phyloP scores from a whole-genome alignment of 2,113 vertebrate species.

The Cinclus cinclus region DNA sequence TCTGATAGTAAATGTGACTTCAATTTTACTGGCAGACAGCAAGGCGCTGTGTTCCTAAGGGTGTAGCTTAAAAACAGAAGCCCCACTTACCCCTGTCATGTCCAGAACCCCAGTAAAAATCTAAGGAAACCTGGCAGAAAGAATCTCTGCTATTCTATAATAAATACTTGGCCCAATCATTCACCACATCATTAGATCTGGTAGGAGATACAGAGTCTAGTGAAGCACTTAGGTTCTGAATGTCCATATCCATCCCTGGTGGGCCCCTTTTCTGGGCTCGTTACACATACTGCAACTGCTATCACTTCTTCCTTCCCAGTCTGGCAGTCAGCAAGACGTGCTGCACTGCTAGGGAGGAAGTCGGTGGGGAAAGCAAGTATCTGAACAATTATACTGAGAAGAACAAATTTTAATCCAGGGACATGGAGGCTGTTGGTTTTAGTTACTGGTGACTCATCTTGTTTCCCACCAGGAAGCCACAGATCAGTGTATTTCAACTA shows the following conservation, averaged over 20 bases:
- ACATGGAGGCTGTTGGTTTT: slow-evolving; percentile 4
- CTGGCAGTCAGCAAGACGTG: neutral
- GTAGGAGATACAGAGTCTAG: neutral
- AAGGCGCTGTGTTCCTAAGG: neutral
- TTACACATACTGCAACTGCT: neutral
- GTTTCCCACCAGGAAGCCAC: slow-evolving; percentile 28
- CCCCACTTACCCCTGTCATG: neutral
- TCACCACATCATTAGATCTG: neutral
- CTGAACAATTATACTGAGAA: neutral
- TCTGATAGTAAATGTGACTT: neutral
- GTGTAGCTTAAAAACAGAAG: neutral
- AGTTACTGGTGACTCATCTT: slow-evolving; percentile 39
- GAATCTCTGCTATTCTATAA: neutral
- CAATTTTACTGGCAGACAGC: neutral
- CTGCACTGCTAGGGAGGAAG: neutral
- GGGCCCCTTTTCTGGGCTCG: neutral
- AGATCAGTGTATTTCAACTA: slow-evolving; percentile 24
- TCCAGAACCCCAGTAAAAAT: neutral
- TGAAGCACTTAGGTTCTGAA: neutral
- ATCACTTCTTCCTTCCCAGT: neutral
- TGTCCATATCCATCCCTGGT: neutral
- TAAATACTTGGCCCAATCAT: neutral
- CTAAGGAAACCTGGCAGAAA: neutral
- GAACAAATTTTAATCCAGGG: neutral
- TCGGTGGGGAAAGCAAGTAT: neutral